These are phyloP conservation scores for Labeo rohita DNA, from an alignment of 2,113 vertebrate species.

Conservation along the genomic window DNA sequence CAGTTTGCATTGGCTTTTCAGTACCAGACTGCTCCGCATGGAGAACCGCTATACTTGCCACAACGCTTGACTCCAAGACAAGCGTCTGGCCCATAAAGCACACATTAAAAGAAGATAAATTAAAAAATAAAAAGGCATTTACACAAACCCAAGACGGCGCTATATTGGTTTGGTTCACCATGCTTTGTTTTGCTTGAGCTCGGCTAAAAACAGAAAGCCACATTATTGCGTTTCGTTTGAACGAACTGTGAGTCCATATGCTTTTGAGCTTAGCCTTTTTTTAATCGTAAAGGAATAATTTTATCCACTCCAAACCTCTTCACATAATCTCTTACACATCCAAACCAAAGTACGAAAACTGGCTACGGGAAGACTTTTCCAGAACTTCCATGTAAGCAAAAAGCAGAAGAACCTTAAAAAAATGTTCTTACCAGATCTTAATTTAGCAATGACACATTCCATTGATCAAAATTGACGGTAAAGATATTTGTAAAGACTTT, in stretches of 20 bases:
- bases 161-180: slow-evolving; percentile 42
- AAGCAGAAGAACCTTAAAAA: not conserved
- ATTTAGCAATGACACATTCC: no score
- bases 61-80: slow-evolving; percentile 21
- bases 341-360: not conserved
- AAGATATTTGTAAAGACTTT: no score
- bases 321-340: not conserved
- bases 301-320: not conserved
- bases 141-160: slow-evolving; percentile 1
- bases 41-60: not conserved
- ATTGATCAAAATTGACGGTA: no score
- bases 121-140: slow-evolving; percentile 34
- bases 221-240: slow-evolving; percentile 18
- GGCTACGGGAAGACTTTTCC: not conserved
- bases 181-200: slow-evolving; percentile 38
- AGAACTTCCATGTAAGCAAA: not conserved
- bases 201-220: slow-evolving; percentile 49
- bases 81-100: slow-evolving; percentile 39
- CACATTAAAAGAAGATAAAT: slow-evolving; percentile 30
- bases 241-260: slow-evolving; percentile 2
- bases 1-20: not conserved
- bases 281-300: not conserved
- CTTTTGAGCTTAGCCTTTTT: not conserved
- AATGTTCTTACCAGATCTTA: not conserved
- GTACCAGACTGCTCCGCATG: not conserved